Conservation (phyloP, 2,888 invertebrate species). For the Temnothorax rugatulus region DNA sequence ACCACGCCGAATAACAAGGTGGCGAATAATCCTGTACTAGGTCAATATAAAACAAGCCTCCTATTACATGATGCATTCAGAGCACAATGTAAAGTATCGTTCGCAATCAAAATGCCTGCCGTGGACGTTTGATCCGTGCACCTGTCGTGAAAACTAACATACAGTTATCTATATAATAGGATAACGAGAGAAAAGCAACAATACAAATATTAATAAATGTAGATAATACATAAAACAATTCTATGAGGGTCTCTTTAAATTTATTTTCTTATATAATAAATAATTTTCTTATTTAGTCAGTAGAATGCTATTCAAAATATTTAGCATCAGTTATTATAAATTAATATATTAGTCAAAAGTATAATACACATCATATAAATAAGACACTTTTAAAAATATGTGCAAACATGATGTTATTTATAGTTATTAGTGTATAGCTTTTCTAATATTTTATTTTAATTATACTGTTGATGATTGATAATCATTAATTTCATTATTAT, state of each 20-base stretch:
- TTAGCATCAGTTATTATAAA: not conserved
- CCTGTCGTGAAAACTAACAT: not conserved
- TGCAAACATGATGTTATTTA: not conserved
- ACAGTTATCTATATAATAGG: not conserved
- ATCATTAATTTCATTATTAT: not conserved
- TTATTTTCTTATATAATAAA: not conserved
- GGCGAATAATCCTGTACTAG: constrained; percentile 45
- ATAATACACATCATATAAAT: not conserved
- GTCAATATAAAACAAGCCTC: constrained; percentile 47
- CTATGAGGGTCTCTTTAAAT: not conserved
- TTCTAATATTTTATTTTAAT: constrained; percentile 22
- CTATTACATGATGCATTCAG: constrained; percentile 12
- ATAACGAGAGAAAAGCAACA: not conserved
- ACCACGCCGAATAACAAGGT: constrained; percentile 55
- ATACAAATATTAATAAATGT: not conserved
- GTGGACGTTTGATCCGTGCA: not conserved
- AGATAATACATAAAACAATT: not conserved
- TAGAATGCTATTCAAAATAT: not conserved
- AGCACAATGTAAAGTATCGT: not conserved
- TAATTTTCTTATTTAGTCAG: not conserved
- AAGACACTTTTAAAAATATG: not conserved
- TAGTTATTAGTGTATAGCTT: not conserved
- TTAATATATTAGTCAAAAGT: constrained; percentile 8
- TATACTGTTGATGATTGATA: not conserved
- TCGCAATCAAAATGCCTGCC: constrained; percentile 14